Percentiles rank a stretch among this genome's conserved stretches.
Conservation (phyloP, 1,140 invertebrate genomes). For the Melipona quadrifasciata region DNA sequence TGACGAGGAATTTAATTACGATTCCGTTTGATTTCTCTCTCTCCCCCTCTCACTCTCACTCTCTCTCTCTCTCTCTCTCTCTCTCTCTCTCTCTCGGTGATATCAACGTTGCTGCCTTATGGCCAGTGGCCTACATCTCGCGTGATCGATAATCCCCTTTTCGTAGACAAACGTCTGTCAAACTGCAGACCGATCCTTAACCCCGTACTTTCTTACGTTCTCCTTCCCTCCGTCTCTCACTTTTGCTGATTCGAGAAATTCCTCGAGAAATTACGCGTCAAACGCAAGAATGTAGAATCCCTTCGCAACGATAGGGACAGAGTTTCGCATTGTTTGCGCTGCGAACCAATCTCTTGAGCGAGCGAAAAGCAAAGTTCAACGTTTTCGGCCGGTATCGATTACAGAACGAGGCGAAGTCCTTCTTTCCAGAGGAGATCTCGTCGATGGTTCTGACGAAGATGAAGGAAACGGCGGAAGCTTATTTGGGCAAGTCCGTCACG, state of each 20-base stretch:
- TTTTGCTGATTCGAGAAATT: background rate
- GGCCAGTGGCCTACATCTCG: background rate
- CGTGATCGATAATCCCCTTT: background rate
- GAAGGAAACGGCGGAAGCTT: conserved; percentile 97
- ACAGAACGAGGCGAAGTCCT: conserved; percentile 32
- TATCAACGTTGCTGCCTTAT: background rate
- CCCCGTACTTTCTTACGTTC: background rate
- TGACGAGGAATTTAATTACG: conserved; percentile 15
- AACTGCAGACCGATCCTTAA: background rate
- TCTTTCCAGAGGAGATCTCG: conserved; percentile 48
- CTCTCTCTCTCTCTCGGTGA: background rate
- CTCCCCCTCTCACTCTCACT: background rate
- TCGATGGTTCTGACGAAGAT: conserved; percentile 91
- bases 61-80: no score
- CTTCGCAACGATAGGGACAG: no score
- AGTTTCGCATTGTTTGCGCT: no score
- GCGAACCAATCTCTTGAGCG: background rate
- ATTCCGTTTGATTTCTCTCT: background rate
- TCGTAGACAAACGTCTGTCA: background rate
- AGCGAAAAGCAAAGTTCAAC: background rate
- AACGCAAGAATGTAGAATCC: no score
- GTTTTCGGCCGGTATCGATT: background rate
- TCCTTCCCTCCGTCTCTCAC: background rate
- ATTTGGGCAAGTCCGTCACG: conserved; percentile 85
- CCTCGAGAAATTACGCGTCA: no score